Evolutionary conservation across 1,140 invertebrate genomes (phyloP).

Genomic region (Drosophila bocki): DNA sequence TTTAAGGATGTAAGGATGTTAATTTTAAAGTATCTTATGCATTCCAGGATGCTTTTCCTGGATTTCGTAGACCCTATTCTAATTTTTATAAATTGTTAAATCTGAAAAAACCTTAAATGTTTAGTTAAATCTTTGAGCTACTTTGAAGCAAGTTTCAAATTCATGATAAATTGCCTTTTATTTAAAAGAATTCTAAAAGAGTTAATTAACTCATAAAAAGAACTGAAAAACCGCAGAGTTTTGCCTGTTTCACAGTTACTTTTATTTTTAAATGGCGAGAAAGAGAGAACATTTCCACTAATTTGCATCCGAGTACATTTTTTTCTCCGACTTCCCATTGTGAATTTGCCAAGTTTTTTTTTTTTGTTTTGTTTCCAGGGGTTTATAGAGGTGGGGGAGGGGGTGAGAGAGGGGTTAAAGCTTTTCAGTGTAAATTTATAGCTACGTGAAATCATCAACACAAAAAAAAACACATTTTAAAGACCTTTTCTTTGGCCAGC

Average conservation of each 20-base stretch:
- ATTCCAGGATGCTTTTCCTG: no score
- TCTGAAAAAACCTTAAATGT: not conserved
- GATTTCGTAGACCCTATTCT: no score
- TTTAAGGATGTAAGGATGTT: no score
- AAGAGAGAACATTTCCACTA: slow-evolving; percentile 26
- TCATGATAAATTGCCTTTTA: not conserved
- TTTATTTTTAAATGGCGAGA: slow-evolving; percentile 2
- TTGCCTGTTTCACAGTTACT: slow-evolving; percentile 13
- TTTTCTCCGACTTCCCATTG: slow-evolving; percentile 20
- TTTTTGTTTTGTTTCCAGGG: not conserved
- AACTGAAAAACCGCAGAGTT: slow-evolving; percentile 14
- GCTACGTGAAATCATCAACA: slow-evolving; percentile 71
- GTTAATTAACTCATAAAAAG: slow-evolving; percentile 15
- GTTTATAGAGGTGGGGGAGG: not conserved
- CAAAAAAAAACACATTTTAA: slow-evolving; percentile 47
- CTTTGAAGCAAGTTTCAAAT: not conserved
- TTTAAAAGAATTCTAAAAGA: not conserved
- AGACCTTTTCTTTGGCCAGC: slow-evolving; percentile 39
- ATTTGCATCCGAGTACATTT: slow-evolving; percentile 44
- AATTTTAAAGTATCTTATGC: not conserved
- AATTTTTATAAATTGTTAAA: not conserved
- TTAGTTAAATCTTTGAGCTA: not conserved
- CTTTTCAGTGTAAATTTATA: slow-evolving; percentile 47
- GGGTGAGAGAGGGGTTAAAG: slow-evolving; percentile 1
- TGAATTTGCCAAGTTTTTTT: slow-evolving; percentile 20